These are phyloP conservation scores for Acleris emargana DNA, from an alignment of 2,888 invertebrate genomes.

Conservation along the genomic window DNA sequence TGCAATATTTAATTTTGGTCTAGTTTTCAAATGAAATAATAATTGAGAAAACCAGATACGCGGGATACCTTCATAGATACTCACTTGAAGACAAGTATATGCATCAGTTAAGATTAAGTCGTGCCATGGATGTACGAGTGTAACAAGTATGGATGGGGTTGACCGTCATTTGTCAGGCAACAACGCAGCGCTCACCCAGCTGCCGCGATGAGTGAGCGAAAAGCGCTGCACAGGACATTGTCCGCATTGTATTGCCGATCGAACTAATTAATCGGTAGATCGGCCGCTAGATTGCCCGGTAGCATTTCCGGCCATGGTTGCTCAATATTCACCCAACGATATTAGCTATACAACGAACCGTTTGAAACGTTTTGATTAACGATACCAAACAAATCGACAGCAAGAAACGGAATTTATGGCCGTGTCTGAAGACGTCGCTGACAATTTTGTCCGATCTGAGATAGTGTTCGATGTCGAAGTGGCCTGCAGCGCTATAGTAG, in stretches of 20 bases:
- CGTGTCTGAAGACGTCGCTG: constrained; percentile 23
- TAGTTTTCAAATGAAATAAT: not conserved
- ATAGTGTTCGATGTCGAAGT: constrained; percentile 17
- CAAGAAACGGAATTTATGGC: constrained; percentile 31
- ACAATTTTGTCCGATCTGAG: constrained; percentile 30
- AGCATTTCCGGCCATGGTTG: constrained; percentile 81
- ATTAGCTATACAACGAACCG: constrained; percentile 55
- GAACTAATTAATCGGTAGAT: constrained; percentile 81
- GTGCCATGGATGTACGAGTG: constrained; percentile 1
- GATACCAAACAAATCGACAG: constrained; percentile 50
- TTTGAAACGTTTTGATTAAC: constrained; percentile 72
- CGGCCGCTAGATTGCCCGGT: constrained; percentile 74
- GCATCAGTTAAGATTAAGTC: constrained; percentile 6
- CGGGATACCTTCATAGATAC: too few species aligned
- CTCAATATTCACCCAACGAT: constrained; percentile 72
- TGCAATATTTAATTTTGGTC: too few species aligned
- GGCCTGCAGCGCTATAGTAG: constrained; percentile 9
- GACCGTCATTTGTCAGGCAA: constrained; percentile 61
- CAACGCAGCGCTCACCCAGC: constrained; percentile 50
- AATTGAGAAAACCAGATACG: not conserved
- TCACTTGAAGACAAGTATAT: not conserved
- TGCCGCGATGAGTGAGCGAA: constrained; percentile 78
- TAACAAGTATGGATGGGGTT: constrained; percentile 18
- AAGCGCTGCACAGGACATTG: constrained; percentile 70
- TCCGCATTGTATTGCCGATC: constrained; percentile 74